Evolutionary conservation across 2,888 invertebrate genomes (phyloP).

Genomic region (Patella pellucida): DNA sequence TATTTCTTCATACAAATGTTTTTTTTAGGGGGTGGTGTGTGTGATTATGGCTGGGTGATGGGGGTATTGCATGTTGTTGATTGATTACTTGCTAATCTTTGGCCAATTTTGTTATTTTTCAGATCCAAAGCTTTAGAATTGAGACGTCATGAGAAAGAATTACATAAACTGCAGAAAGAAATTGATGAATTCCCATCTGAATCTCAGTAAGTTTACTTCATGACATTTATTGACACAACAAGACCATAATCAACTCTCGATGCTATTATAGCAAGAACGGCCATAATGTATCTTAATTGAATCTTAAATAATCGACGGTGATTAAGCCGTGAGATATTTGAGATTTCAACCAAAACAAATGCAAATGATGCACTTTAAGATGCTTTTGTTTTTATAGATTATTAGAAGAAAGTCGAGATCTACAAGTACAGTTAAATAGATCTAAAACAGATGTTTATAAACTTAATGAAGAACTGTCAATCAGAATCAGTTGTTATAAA

Average conservation of each 20-base stretch:
- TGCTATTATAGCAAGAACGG: no score
- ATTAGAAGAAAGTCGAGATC: conserved; percentile 79
- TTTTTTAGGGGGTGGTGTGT: not conserved
- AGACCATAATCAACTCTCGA: no score
- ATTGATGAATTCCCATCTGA: not conserved
- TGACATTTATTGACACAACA: no score
- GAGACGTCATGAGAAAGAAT: not conserved
- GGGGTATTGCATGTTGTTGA: no score
- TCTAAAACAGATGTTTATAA: conserved; percentile 90
- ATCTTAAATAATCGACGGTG: no score
- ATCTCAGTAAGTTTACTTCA: not conserved
- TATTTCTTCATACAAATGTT: not conserved
- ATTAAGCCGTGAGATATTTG: no score
- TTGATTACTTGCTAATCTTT: not conserved
- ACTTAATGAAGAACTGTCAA: conserved; percentile 93
- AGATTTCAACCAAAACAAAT: no score
- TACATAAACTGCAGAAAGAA: conserved; percentile 5
- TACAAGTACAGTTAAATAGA: conserved; percentile 80
- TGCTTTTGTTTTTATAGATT: conserved; percentile 56
- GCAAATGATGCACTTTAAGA: no score
- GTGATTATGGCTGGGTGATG: no score
- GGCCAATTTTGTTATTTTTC: not conserved
- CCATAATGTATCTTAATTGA: no score
- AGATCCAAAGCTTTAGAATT: conserved; percentile 5
- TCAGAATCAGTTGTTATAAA: conserved; percentile 82